Evolutionary conservation across 2,113 vertebrate species (phyloP), one percentile per base, ranked within the genome.

Genomic region (Damaliscus lunatus): DNA sequence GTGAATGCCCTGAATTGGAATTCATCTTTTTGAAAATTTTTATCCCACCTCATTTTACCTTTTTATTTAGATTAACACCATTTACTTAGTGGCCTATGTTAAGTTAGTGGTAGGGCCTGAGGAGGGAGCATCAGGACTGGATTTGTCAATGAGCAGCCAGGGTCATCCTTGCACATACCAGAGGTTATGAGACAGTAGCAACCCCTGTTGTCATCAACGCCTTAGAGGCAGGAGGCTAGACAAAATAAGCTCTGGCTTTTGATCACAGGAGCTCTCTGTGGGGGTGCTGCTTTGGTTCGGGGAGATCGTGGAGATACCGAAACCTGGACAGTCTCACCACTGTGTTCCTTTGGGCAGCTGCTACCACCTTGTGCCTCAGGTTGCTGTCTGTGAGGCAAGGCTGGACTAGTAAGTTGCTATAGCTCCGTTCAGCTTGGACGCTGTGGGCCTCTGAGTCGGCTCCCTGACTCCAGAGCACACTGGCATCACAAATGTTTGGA

Each of bases 321-420:
- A 55, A 60, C 31, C 36, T 14, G 27, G 53, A 21, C 6, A 0
- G 17, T 33, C 85, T 67, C 82, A 50, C 53, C 2, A 2, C 59
- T 59, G 50, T 36, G 64, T 13, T 11, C 64, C 62, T 23, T 36
- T 17, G 3, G 60, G 59, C 23, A 40, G 64, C 53, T n/a, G 7
- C 77, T 27, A 40, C 14, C 5, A 7, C 36, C 29, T 9, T 13
- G 57, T 2, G 2, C 40, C 62, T 64, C 7, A 0, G 74, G 92
- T 74, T 81, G 89, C 82, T 92, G 2, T 77, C 83, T 83, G 29
- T 81, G 94, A 96, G 89, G 91, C 33, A 82, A 74, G 77, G 8
- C 21, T n/a, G 46, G n/a, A 19, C 25, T 4, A 71, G 60, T 62
- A 7, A 0, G 7, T 67, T 25, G 1, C 17, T 48, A 4, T 7